phyloP scores from a whole-genome alignment of 2,797 vertebrate genomes.

The Cyprinella venusta region DNA sequence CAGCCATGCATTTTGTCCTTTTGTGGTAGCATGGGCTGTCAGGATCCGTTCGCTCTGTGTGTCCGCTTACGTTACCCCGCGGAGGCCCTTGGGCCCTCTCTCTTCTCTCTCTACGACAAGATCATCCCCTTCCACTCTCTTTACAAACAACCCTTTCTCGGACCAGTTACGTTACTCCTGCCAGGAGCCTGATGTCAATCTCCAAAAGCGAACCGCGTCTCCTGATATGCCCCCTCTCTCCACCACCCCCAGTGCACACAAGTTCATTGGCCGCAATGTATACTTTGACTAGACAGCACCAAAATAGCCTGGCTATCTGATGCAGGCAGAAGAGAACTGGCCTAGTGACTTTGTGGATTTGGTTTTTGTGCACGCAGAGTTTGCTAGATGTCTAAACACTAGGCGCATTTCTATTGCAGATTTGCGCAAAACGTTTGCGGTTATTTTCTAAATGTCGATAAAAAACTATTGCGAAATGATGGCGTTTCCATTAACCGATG shows the following conservation, averaged over 20 bases:
- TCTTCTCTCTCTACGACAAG: conserved; percentile 36
- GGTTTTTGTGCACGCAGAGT: background rate
- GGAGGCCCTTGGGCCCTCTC: conserved; percentile 31
- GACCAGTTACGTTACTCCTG: conserved; percentile 2
- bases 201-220: conserved; percentile 3
- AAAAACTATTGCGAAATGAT: too few species aligned
- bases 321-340: conserved; percentile 7
- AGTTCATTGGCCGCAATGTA: conserved; percentile 45
- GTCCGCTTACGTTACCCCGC: conserved; percentile 5
- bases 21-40: conserved; percentile 70
- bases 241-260: conserved; percentile 29
- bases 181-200: conserved; percentile 16
- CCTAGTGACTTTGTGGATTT: conserved; percentile 34
- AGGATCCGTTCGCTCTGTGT: conserved; percentile 23
- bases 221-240: conserved; percentile 16
- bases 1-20: conserved; percentile 73
- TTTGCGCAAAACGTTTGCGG: too few species aligned
- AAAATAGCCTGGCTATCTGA: conserved; percentile 44
- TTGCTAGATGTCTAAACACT: background rate
- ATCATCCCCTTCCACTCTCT: conserved; percentile 28
- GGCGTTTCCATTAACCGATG: too few species aligned
- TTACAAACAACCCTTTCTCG: conserved; percentile 16
- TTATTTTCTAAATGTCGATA: too few species aligned
- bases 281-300: conserved; percentile 51
- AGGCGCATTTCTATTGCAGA: too few species aligned